These are phyloP conservation scores for Aleiodes leptofemur DNA, from an alignment of 2,888 invertebrate species.

Conservation along the genomic window DNA sequence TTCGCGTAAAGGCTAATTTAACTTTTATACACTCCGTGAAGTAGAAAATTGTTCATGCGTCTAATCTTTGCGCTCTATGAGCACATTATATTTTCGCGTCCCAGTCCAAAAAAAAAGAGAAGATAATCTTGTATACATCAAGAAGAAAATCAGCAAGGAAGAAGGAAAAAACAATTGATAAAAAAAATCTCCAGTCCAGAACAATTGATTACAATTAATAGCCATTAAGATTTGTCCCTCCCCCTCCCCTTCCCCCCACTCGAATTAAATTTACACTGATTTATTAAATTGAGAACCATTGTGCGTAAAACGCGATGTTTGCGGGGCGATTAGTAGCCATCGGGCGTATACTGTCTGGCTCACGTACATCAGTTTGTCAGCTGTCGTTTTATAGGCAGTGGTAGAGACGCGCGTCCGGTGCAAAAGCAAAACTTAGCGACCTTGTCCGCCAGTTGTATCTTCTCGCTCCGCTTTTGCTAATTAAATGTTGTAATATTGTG, in stretches of 20 bases:
- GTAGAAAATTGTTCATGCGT: slow-evolving; percentile 63
- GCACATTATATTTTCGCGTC: slow-evolving; percentile 21
- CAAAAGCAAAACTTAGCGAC: slow-evolving; percentile 61
- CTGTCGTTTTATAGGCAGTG: slow-evolving; percentile 59
- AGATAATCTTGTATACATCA: not conserved
- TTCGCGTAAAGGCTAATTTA: slow-evolving; percentile 64
- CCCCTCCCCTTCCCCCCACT: no score
- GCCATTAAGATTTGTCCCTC: not conserved
- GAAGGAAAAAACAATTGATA: not conserved
- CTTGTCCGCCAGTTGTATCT: slow-evolving; percentile 68
- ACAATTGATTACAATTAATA: slow-evolving; percentile 7
- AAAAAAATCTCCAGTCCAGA: not conserved
- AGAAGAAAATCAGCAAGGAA: not conserved
- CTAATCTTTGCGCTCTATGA: slow-evolving; percentile 38
- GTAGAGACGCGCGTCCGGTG: slow-evolving; percentile 42
- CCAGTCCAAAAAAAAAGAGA: not conserved
- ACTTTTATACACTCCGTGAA: slow-evolving; percentile 66
- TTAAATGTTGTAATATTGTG: slow-evolving; percentile 63
- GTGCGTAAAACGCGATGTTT: slow-evolving; percentile 68
- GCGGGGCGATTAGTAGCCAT: slow-evolving; percentile 73
- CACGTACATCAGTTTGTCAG: slow-evolving; percentile 72
- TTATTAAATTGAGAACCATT: slow-evolving; percentile 63
- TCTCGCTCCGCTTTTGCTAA: slow-evolving; percentile 65
- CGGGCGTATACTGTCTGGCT: slow-evolving; percentile 71
- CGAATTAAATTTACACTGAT: not conserved